phyloP scores from a whole-genome alignment of 2,888 invertebrate genomes.

The Hypselothyrea guttata region DNA sequence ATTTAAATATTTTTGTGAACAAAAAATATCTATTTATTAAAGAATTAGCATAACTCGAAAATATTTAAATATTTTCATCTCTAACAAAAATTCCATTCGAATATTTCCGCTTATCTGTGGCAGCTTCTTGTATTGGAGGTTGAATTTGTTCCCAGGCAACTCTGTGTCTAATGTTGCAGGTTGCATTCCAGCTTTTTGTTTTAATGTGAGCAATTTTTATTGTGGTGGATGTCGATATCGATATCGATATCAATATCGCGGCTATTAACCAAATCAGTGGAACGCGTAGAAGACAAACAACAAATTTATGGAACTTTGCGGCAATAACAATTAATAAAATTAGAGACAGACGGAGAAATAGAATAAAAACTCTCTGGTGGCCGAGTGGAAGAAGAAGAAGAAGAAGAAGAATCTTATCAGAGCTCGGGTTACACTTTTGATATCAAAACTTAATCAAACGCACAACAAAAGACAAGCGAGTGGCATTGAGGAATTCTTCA shows the following conservation, averaged over 20 bases:
- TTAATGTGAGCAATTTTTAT: constrained; percentile 72
- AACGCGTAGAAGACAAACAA: constrained; percentile 54
- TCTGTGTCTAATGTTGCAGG: constrained; percentile 22
- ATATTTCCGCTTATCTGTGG: constrained; percentile 28
- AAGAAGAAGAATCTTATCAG: constrained; percentile 38
- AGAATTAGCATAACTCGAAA: too few relatives aligned
- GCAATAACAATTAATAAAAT: constrained; percentile 80
- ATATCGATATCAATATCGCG: constrained; percentile 68
- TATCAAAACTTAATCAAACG: constrained; percentile 69
- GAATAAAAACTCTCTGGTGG: constrained; percentile 30
- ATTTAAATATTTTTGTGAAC: neutral
- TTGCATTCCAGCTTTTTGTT: constrained; percentile 15
- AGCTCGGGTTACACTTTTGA: constrained; percentile 55
- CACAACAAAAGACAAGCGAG: constrained; percentile 40
- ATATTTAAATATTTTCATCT: neutral
- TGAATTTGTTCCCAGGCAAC: constrained; percentile 17
- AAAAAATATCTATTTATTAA: neutral
- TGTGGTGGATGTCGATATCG: constrained; percentile 44
- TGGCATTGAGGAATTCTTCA: constrained; percentile 21
- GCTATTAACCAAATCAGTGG: constrained; percentile 74
- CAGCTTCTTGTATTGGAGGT: constrained; percentile 34
- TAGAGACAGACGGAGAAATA: constrained; percentile 29
- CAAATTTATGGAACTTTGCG: constrained; percentile 71
- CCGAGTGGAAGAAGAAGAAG: neutral
- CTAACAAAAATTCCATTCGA: constrained; percentile 7